A percentile compares a stretch with the other conserved stretches of the same genome.
Conservation (phyloP, 2,113 vertebrate genomes). For the Prunella himalayana region DNA sequence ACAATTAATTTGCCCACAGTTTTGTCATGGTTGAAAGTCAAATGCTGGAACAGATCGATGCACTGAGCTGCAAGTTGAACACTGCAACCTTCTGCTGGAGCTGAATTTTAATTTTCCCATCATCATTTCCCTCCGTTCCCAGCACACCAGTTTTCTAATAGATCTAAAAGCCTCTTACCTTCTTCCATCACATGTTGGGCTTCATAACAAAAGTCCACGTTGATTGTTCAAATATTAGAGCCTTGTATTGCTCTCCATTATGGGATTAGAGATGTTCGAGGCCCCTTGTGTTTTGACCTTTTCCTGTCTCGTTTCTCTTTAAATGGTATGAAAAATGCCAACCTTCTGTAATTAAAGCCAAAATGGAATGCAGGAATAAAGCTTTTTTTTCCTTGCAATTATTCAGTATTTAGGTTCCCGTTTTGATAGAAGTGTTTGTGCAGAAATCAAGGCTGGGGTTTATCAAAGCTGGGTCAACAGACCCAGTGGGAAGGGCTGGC, state of each 20-base stretch:
- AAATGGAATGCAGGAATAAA: background rate
- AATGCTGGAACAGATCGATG: slow-evolving; percentile 99
- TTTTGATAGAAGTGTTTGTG: background rate
- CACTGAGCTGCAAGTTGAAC: slow-evolving; percentile 85
- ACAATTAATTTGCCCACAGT: slow-evolving; percentile 99
- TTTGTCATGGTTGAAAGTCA: slow-evolving; percentile 99
- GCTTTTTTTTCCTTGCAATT: background rate
- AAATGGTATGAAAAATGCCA: slow-evolving; percentile 41
- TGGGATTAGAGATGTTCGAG: slow-evolving; percentile 31
- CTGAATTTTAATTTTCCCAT: slow-evolving; percentile 95
- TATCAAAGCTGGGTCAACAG: background rate
- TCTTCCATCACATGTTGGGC: slow-evolving; percentile 55
- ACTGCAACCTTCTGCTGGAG: slow-evolving; percentile 89
- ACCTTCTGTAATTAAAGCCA: slow-evolving; percentile 57
- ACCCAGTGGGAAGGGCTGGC: rapidly evolving
- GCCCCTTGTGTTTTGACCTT: slow-evolving; percentile 55
- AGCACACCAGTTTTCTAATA: slow-evolving; percentile 76
- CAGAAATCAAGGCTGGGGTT: background rate
- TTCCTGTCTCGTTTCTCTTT: slow-evolving; percentile 42
- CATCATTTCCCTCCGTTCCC: slow-evolving; percentile 84
- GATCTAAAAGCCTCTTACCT: slow-evolving; percentile 73
- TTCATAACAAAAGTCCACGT: slow-evolving; percentile 51
- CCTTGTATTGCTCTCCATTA: slow-evolving; percentile 40
- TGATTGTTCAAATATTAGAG: slow-evolving; percentile 50
- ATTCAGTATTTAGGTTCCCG: background rate